Evolutionary conservation across 2,797 vertebrate genomes (phyloP).

Genomic region (Todus mexicanus): DNA sequence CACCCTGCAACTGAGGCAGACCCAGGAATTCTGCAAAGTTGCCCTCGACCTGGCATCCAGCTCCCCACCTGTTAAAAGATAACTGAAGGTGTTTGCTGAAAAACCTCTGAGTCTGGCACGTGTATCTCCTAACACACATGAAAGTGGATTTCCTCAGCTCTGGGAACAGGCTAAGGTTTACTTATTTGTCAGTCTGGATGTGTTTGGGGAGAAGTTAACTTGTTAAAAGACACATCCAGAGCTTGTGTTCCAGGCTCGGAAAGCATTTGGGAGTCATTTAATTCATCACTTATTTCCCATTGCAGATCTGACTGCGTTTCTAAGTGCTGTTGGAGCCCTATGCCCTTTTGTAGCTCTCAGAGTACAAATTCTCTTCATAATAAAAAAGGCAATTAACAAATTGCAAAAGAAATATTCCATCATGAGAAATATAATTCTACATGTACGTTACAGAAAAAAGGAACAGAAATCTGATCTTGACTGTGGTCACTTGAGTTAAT

Average conservation of each 20-base stretch:
- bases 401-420: slow-evolving; percentile 11
- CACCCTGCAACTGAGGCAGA: background rate
- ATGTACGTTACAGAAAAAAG: background rate
- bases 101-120: background rate
- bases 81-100: background rate
- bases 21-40: background rate
- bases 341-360: background rate
- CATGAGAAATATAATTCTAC: background rate
- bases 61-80: background rate
- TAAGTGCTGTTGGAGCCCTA: background rate
- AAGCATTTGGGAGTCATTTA: background rate
- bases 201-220: background rate
- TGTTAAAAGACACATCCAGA: background rate
- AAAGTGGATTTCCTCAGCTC: background rate
- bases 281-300: background rate
- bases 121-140: background rate
- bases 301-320: background rate
- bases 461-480: slow-evolving; percentile 1
- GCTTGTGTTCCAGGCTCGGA: background rate
- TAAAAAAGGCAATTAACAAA: slow-evolving; percentile 41
- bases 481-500: slow-evolving; percentile 35
- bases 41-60: background rate
- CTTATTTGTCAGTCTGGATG: background rate
- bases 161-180: background rate
- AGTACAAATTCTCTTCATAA: background rate